Evolutionary conservation across 2,113 vertebrate species (phyloP).

Genomic region (Brachirus orientalis): DNA sequence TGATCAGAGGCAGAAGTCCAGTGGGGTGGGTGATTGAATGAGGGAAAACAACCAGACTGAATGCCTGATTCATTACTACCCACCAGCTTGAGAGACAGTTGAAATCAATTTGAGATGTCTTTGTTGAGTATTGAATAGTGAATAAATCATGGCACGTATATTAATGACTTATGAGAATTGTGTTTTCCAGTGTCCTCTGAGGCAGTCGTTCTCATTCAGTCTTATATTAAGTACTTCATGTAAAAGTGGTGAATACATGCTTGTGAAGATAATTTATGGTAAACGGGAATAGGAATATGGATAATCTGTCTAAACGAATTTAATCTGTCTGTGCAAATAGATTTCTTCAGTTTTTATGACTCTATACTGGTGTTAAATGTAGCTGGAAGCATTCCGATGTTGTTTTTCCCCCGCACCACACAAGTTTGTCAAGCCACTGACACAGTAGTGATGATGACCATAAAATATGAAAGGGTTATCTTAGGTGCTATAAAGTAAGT

Average conservation of each 20-base stretch:
- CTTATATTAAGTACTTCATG: not conserved
- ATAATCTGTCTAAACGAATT: not conserved
- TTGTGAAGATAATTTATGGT: not conserved
- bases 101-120: conserved; percentile 42
- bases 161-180: conserved; percentile 54
- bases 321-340: not conserved
- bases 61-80: conserved; percentile 26
- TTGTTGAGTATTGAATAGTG: conserved; percentile 55
- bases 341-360: too few relatives aligned
- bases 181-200: conserved; percentile 15
- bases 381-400: too few relatives aligned
- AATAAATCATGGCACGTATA: conserved; percentile 26
- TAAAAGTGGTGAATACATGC: conserved; percentile 15
- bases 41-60: conserved; percentile 14
- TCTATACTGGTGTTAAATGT: too few relatives aligned
- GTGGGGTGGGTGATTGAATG: conserved; percentile 23
- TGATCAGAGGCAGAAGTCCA: not conserved
- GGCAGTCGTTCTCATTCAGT: not conserved
- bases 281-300: not conserved
- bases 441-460: too few relatives aligned
- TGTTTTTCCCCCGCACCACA: too few relatives aligned
- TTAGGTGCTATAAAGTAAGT: too few relatives aligned
- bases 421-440: too few relatives aligned
- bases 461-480: too few relatives aligned
- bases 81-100: conserved; percentile 25